Base-by-base conservation (phyloP, 2,113 vertebrate genomes). In the Pantherophis guttatus region DNA sequence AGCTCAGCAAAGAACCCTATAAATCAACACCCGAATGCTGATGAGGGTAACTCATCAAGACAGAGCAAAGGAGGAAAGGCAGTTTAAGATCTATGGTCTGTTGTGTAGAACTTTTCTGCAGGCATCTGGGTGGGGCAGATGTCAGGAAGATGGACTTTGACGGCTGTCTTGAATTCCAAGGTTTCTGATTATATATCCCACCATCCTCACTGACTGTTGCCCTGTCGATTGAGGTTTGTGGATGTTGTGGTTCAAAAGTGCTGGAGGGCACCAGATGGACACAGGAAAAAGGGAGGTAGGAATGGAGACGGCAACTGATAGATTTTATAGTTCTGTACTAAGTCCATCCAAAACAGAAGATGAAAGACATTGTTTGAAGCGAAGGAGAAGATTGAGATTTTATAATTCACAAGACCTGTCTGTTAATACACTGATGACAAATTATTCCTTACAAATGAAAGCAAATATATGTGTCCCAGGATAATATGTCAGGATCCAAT, bases 1-100 rank as follows among this genome's bases (percentile, higher is more conserved):
- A 96, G 96, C 95, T 93, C 93, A 57, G 90, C 94, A 96, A 95
- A 97, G 95, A 96, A 94, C 94, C 90, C 95, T 90, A 95, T 92
- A 95, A 95, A 93, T 91, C 94, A 93, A 58, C 90, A 91, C 89
- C 91, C 59, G 96, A 96, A 94, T 92, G 95, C 95, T 86, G 93
- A 96, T 95, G 91, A 96, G 87, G 59, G 8, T 62, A 93, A 94
- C 94, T 95, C 94, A 94, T 62, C 11, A 58, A 57, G n/a, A 95
- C 92, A 93, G 13, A 24, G 65, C 93, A 94, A 86, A 91, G 57
- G 4, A 88, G 87, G 65, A 95, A 92, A 91, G 89, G 95, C 5
- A 50, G 75, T 23, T 81, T 19, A 81, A 48, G 70, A 39, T 81
- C n/a, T 8, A 81, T 21, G 8, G 75, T 81, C 33, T 21, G 33